Evolutionary conservation across 2,113 vertebrate genomes (phyloP).

Genomic region (Mesembrinibis cayennensis): DNA sequence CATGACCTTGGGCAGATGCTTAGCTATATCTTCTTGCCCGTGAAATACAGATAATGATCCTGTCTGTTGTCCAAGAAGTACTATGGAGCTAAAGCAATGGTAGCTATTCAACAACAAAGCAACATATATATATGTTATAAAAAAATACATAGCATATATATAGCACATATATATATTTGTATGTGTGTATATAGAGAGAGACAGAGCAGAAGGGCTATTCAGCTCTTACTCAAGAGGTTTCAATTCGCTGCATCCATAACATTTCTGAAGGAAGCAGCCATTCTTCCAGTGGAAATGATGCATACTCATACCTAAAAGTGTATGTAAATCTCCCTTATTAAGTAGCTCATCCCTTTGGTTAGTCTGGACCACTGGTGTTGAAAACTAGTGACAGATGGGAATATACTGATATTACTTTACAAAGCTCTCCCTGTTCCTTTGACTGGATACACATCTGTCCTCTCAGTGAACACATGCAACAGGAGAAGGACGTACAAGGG

Average conservation of each 20-base stretch:
- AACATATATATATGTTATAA: neutral
- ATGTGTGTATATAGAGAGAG: rapidly evolving
- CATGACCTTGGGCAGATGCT: neutral
- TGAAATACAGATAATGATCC: neutral
- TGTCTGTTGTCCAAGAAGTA: neutral
- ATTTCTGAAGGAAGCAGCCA: neutral
- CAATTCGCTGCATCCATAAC: neutral
- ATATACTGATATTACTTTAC: neutral
- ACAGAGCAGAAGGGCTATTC: neutral
- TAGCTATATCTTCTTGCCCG: neutral
- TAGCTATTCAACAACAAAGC: neutral
- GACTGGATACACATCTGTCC: neutral
- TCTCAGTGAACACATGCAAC: neutral
- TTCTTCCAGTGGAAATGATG: neutral
- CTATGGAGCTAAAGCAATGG: neutral
- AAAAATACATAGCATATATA: neutral
- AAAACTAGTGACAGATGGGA: neutral
- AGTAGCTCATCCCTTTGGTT: neutral
- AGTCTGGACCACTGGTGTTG: neutral
- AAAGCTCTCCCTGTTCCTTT: neutral
- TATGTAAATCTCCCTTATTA: neutral
- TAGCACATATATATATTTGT: rapidly evolving
- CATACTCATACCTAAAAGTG: neutral
- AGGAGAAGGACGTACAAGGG: neutral
- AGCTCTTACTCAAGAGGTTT: neutral